Percentiles rank a stretch among this genome's conserved stretches.
phyloP scores from a whole-genome alignment of 1,140 invertebrate species.

The Drosophila arawakana region DNA sequence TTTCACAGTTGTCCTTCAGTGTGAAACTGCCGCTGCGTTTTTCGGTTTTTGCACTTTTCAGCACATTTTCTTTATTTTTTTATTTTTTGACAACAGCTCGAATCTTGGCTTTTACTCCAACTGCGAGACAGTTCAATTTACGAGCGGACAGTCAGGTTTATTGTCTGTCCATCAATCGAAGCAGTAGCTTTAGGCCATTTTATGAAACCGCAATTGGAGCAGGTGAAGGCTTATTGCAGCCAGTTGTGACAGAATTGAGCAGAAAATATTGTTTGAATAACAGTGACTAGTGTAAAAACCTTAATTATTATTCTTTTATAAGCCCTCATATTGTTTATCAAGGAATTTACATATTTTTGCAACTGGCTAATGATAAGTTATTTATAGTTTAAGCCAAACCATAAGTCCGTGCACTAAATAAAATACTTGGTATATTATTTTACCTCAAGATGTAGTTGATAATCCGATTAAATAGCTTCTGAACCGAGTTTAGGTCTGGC shows the following conservation, averaged over 20 bases:
- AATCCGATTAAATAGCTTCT: neutral
- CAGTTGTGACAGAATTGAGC: too few species aligned
- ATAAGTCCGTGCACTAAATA: too few species aligned
- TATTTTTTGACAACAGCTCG: slow-evolving; percentile 24
- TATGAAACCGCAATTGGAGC: neutral
- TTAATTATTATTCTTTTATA: too few species aligned
- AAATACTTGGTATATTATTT: neutral
- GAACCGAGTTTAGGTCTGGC: neutral
- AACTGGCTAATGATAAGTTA: too few species aligned
- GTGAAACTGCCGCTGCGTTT: slow-evolving; percentile 15
- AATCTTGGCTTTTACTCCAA: neutral
- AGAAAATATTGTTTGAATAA: too few species aligned
- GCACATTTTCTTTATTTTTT: slow-evolving; percentile 25
- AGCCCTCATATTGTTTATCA: too few species aligned
- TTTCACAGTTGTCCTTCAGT: slow-evolving; percentile 51
- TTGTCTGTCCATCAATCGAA: neutral
- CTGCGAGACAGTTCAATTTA: slow-evolving; percentile 29
- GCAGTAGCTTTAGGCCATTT: slow-evolving; percentile 1
- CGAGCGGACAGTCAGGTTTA: slow-evolving; percentile 5
- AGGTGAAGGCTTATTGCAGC: neutral
- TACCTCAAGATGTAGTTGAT: neutral
- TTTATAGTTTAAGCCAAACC: too few species aligned
- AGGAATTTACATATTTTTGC: too few species aligned
- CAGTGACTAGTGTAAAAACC: too few species aligned
- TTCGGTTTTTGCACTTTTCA: slow-evolving; percentile 56